A percentile compares a stretch with the other conserved stretches of the same genome.
These are phyloP conservation scores for Pseudochaenichthys georgianus DNA, from an alignment of 2,797 vertebrate species.

Conservation along the genomic window DNA sequence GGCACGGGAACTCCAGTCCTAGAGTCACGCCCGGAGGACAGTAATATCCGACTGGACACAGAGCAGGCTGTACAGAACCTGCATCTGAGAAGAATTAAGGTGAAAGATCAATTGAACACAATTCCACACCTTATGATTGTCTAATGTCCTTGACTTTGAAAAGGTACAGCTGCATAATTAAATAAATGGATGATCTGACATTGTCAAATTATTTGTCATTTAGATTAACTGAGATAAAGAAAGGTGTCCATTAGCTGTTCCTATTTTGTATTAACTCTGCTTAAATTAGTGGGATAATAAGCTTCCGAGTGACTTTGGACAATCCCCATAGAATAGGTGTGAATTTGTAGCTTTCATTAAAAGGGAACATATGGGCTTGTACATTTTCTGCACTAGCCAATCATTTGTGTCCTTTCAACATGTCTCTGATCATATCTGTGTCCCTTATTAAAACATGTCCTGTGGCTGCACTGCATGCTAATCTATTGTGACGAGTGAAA, in stretches of 20 bases:
- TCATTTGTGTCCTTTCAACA: conserved; percentile 3
- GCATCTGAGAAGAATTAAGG: conserved; percentile 67
- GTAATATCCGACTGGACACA: conserved; percentile 85
- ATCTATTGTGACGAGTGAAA: neutral
- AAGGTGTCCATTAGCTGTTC: neutral
- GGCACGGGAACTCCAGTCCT: conserved; percentile 84
- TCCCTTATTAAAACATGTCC: conserved; percentile 22
- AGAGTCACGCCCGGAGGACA: conserved; percentile 82
- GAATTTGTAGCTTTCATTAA: conserved; percentile 24
- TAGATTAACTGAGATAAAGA: conserved; percentile 10
- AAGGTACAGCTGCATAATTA: neutral
- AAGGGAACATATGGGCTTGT: conserved; percentile 4
- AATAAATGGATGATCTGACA: neutral
- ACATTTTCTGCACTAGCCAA: neutral
- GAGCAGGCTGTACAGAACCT: conserved; percentile 72
- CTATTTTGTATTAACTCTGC: conserved; percentile 4
- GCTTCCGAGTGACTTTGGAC: conserved; percentile 4
- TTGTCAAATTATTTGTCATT: conserved; percentile 2
- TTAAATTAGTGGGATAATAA: conserved; percentile 15
- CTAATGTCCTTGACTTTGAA: neutral
- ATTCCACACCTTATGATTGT: neutral
- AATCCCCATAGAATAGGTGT: neutral
- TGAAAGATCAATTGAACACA: neutral
- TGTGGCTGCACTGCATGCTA: neutral
- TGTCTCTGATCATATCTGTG: conserved; percentile 3